Conservation (phyloP, 2,113 vertebrate genomes). For the Dipodomys merriami region DNA sequence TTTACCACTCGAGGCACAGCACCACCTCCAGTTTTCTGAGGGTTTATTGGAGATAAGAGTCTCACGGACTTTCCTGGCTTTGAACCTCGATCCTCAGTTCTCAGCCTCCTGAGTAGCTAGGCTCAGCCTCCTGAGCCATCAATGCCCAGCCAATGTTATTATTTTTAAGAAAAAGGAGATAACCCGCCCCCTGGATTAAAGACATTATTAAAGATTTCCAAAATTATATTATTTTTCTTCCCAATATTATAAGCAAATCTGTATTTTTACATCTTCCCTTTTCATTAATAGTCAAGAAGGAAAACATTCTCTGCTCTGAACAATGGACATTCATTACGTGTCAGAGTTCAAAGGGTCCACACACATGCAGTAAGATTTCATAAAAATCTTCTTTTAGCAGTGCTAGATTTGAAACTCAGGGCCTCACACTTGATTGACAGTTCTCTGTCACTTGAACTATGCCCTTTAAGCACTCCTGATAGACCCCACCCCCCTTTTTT, state of each 20-base stretch:
- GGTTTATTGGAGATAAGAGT: no score
- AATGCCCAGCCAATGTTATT: neutral
- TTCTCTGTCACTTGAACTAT: no score
- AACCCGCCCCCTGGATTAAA: neutral
- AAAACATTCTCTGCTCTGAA: conserved; percentile 16
- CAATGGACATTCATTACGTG: neutral
- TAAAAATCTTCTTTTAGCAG: neutral
- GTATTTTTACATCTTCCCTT: neutral
- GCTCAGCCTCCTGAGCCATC: no score
- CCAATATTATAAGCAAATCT: neutral
- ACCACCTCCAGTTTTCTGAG: no score
- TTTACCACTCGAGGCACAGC: no score
- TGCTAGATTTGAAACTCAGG: no score
- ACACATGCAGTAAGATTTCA: neutral
- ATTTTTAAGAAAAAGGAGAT: conserved; percentile 15
- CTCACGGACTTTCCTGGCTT: no score
- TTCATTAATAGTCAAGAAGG: neutral
- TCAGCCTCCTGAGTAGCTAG: no score
- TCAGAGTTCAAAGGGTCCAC: neutral
- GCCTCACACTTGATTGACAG: no score
- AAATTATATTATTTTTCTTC: conserved; percentile 10
- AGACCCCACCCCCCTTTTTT: no score
- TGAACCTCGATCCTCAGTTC: no score
- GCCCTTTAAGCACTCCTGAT: no score
- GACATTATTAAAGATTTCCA: conserved; percentile 22